These are phyloP conservation scores for Myotis planiceps DNA, from an alignment of 2,797 vertebrate genomes.

Conservation along the genomic window DNA sequence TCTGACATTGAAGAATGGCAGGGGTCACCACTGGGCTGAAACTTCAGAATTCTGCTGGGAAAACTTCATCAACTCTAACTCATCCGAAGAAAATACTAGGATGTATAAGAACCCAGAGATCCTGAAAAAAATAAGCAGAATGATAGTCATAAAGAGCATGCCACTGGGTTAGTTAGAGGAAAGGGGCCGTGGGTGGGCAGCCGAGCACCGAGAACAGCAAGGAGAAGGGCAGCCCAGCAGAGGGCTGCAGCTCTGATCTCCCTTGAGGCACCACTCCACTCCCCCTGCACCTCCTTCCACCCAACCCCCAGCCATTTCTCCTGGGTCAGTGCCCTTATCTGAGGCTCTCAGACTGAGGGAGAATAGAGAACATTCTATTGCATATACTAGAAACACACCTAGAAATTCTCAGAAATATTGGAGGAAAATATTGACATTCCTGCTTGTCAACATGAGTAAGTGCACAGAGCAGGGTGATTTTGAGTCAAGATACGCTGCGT, in stretches of 20 bases:
- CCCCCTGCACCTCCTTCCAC: too few species aligned
- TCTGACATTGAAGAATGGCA: not conserved
- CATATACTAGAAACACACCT: not conserved
- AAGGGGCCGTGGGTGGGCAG: not conserved
- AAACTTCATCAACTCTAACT: not conserved
- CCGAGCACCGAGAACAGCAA: not conserved
- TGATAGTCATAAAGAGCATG: not conserved
- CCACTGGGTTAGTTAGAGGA: not conserved
- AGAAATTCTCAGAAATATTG: not conserved
- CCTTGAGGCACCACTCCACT: fast-evolving
- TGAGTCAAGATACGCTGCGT: not conserved
- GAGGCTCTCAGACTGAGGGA: not conserved
- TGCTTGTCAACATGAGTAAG: not conserved
- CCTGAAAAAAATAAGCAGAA: not conserved
- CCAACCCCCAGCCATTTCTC: not conserved
- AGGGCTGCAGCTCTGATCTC: too few species aligned
- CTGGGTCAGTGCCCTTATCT: not conserved
- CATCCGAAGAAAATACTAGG: not conserved
- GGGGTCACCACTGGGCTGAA: not conserved
- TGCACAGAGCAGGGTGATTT: not conserved
- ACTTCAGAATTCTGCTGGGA: not conserved
- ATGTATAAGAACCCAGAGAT: not conserved
- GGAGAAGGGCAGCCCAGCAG: fast-evolving
- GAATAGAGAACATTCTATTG: not conserved
- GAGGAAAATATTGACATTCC: not conserved